Conservation (phyloP, 1,140 invertebrate species). For the Reticulitermes speratus region DNA sequence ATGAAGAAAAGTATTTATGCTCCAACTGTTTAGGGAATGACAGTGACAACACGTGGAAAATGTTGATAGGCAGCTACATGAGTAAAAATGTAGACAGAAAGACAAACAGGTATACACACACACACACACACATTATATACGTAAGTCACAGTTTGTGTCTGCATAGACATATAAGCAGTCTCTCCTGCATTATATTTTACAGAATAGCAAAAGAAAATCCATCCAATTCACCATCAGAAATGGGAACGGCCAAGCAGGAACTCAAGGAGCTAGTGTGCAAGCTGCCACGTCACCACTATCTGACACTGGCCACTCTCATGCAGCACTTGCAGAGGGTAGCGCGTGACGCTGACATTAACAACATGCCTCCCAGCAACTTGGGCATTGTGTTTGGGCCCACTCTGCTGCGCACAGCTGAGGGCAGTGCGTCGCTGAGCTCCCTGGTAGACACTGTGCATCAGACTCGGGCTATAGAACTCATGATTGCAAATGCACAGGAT, state of each 20-base stretch:
- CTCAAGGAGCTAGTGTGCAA: constrained; percentile 48
- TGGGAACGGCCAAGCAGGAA: constrained; percentile 6
- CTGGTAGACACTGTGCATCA: constrained; percentile 60
- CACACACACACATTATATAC: too few species aligned
- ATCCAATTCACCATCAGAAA: constrained; percentile 8
- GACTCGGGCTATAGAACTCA: constrained; percentile 55
- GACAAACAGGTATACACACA: too few species aligned
- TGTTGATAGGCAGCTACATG: too few species aligned
- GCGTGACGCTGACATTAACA: constrained; percentile 49
- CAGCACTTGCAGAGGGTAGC: constrained; percentile 52
- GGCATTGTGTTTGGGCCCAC: constrained; percentile 65
- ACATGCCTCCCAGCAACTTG: constrained; percentile 60
- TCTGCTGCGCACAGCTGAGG: constrained; percentile 54
- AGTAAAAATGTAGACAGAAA: too few species aligned
- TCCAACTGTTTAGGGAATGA: too few species aligned
- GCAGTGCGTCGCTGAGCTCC: constrained; percentile 52
- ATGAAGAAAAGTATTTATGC: too few species aligned
- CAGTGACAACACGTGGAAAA: too few species aligned
- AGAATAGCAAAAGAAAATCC: constrained; percentile 26
- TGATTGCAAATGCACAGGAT: constrained; percentile 50
- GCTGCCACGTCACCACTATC: constrained; percentile 51
- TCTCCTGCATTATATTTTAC: not conserved
- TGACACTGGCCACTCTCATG: constrained; percentile 53
- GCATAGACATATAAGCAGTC: too few species aligned
- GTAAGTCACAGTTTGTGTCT: too few species aligned